Evolutionary conservation across 2,797 vertebrate genomes (phyloP).

Genomic region (Astyanax mexicanus): DNA sequence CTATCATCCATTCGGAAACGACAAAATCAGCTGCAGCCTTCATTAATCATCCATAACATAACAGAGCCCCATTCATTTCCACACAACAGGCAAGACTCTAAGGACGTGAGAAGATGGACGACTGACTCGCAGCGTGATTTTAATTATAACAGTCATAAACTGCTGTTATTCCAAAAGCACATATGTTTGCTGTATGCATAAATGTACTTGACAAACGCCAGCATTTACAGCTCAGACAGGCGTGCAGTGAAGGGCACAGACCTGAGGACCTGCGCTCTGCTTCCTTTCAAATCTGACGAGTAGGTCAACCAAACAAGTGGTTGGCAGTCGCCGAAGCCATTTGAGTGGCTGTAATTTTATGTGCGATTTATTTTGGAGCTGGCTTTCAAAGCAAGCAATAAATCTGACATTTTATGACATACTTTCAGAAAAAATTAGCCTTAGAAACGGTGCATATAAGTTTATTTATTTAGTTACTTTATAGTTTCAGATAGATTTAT

Average conservation of each 20-base stretch:
- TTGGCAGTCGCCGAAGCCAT: constrained; percentile 26
- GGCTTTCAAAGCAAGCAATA: constrained; percentile 1
- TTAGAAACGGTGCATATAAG: too few relatives aligned
- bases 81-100: background rate
- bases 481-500: too few relatives aligned
- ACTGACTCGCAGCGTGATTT: background rate
- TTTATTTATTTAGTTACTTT: too few relatives aligned
- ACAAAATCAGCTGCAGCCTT: constrained; percentile 6
- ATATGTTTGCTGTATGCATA: background rate
- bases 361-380: constrained; percentile 11
- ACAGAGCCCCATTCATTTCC: constrained; percentile 16
- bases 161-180: background rate
- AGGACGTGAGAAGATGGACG: background rate
- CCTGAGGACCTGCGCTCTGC: background rate
- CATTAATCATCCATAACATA: constrained; percentile 26
- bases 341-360: constrained; percentile 32
- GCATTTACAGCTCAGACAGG: background rate
- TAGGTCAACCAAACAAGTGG: constrained; percentile 14
- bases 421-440: background rate
- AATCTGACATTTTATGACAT: background rate
- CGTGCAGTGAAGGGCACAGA: background rate
- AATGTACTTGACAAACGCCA: background rate
- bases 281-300: constrained; percentile 22
- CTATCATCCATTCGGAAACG: constrained; percentile 27
- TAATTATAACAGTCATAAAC: background rate